Evolutionary conservation across 2,797 vertebrate species (phyloP), one percentile per base, ranked within the genome.

Genomic region (Kryptolebias ocellatus): DNA sequence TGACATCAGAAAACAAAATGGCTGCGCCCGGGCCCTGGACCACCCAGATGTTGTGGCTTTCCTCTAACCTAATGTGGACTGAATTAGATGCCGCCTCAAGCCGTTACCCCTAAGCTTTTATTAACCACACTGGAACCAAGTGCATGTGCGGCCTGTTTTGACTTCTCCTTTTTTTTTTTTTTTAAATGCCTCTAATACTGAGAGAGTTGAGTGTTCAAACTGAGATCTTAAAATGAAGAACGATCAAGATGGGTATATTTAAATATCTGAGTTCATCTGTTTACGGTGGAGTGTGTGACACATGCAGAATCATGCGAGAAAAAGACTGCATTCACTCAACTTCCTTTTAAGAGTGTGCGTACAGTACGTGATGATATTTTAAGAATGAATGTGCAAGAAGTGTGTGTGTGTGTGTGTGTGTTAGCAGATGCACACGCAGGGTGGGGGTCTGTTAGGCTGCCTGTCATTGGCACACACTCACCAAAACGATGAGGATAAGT

Each of bases 1-100:
- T 89, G 87, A 90, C 84, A 84, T 89, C 78, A 90, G 79, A 78
- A 71, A 78, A 86, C 72, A 84, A 89, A 85, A 88, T 84, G 87
- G 84, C 75, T 47, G 86, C 60, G 67, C 74, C 81, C 76, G 68
- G 81, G 75, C 71, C 20, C 60, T 0, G 80, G 89, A 90, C 90
- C 84, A 82, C 90, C 83, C 70, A 70, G 45, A 74, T 64, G 42
- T 16, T 69, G 78, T 50, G 80, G 87, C 54, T 76, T 90, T 49
- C 67, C 66, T 82, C 84, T 83, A 76, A 82, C 78, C 76, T 64
- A 80, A 76, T 72, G 74, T 83, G 86, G 67, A 84, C 84, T 84
- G 79, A 86, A 87, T 91, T 88, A 87, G 86, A 89, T 2, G 60
- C 55, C 49, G 67, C 66, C 75, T 80, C 52, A 74, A 71, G 65